Evolutionary conservation across 2,888 invertebrate species (phyloP).

Genomic region (Oligia fasciuncula): DNA sequence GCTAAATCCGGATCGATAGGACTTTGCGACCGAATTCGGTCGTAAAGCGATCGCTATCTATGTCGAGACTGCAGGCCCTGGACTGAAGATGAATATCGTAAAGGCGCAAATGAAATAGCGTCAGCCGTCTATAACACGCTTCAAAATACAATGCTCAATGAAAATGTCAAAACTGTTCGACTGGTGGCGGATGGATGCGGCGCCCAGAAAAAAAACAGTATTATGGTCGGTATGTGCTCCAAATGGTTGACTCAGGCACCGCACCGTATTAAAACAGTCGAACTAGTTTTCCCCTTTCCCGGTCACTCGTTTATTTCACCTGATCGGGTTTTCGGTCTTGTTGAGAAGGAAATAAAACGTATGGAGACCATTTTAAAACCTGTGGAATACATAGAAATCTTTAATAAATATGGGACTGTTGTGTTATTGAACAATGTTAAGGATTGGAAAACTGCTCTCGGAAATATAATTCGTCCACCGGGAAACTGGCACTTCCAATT

Average conservation of each 20-base stretch:
- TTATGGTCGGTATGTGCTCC: constrained; percentile 61
- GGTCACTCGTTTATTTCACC: constrained; percentile 62
- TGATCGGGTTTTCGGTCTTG: constrained; percentile 52
- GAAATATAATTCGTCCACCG: constrained; percentile 40
- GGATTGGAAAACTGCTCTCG: constrained; percentile 38
- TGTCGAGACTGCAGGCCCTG: too few relatives aligned
- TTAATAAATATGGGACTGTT: constrained; percentile 40
- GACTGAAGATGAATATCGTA: constrained; percentile 63
- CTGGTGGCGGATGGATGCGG: constrained; percentile 57
- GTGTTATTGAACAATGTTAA: constrained; percentile 9
- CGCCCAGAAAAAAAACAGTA: constrained; percentile 63
- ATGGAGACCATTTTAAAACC: constrained; percentile 50
- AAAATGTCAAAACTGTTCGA: constrained; percentile 53
- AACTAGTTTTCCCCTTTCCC: constrained; percentile 59
- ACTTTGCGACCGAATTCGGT: too few relatives aligned
- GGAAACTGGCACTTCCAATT: constrained; percentile 57
- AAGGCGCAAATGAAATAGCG: constrained; percentile 59
- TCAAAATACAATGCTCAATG: constrained; percentile 24
- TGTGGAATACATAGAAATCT: constrained; percentile 42
- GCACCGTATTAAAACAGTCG: constrained; percentile 26
- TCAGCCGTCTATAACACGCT: too few relatives aligned
- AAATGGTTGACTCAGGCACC: constrained; percentile 51
- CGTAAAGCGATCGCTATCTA: too few relatives aligned
- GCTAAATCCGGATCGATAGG: too few relatives aligned
- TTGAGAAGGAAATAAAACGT: constrained; percentile 44